A percentile compares a stretch with the other conserved stretches of the same genome.
phyloP scores from a whole-genome alignment of 2,888 invertebrate species.

The Bombylius major region DNA sequence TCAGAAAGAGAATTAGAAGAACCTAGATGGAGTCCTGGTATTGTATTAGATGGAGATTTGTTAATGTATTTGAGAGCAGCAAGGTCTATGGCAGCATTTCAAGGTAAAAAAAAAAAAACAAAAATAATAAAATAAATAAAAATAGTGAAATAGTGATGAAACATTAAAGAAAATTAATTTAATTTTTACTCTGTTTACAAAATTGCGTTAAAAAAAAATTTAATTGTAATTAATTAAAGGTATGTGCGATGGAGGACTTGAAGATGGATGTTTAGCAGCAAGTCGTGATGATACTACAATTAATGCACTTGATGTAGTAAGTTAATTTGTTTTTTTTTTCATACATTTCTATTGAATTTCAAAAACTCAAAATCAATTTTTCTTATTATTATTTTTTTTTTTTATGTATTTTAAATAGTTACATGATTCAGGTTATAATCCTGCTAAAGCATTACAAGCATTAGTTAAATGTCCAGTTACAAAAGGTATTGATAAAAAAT shows the following conservation, averaged over 20 bases:
- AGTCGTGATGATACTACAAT: constrained; percentile 95
- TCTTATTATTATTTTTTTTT: neutral
- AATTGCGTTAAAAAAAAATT: neutral
- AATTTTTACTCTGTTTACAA: too few species aligned
- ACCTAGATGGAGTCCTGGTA: constrained; percentile 87
- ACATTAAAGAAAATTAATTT: neutral
- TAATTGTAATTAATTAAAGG: constrained; percentile 37
- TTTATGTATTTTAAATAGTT: constrained; percentile 43
- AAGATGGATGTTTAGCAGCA: constrained; percentile 94
- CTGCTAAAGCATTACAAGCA: constrained; percentile 89
- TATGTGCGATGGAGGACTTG: constrained; percentile 97
- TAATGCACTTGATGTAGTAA: constrained; percentile 86
- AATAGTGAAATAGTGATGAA: neutral
- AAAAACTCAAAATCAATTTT: neutral
- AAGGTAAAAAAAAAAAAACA: constrained; percentile 34
- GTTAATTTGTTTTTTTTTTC: constrained; percentile 20
- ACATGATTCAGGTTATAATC: constrained; percentile 93
- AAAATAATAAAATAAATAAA: neutral
- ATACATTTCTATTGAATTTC: too few species aligned
- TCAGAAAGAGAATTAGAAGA: constrained; percentile 55
- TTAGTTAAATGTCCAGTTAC: constrained; percentile 95
- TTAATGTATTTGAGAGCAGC: constrained; percentile 96
- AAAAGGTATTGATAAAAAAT: constrained; percentile 93
- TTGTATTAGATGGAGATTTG: constrained; percentile 86
- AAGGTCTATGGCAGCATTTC: constrained; percentile 96